These are phyloP conservation scores for Drosophila dunni DNA, from an alignment of 1,140 invertebrate genomes.

Conservation along the genomic window DNA sequence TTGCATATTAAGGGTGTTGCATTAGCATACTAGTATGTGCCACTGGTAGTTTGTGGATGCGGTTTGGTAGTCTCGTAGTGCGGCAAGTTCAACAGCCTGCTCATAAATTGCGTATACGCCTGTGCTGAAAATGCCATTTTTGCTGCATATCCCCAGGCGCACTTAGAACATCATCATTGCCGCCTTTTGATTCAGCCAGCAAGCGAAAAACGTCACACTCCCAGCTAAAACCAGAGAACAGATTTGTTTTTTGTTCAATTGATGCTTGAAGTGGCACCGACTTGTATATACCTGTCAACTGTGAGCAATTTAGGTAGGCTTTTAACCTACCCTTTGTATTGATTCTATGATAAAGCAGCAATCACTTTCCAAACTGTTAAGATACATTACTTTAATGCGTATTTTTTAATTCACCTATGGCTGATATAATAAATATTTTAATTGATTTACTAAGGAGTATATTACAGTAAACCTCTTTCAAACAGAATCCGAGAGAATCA, in stretches of 20 bases:
- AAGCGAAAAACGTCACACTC: constrained; percentile 38
- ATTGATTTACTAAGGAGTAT: too few species aligned
- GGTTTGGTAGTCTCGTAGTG: neutral
- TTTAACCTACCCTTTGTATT: too few species aligned
- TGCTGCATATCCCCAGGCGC: constrained; percentile 76
- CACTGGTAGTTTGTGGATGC: constrained; percentile 3
- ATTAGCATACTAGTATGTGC: constrained; percentile 68
- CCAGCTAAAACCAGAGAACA: constrained; percentile 41
- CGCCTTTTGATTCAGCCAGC: constrained; percentile 30
- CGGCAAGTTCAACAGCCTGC: constrained; percentile 36
- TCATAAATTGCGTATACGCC: constrained; percentile 49
- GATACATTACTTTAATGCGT: too few species aligned
- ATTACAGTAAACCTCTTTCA: too few species aligned
- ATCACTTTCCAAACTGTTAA: too few species aligned
- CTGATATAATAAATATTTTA: too few species aligned
- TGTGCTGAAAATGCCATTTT: constrained; percentile 62
- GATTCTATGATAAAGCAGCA: too few species aligned
- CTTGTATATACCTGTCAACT: constrained; percentile 4
- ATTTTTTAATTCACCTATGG: too few species aligned
- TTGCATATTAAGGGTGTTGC: constrained; percentile 57
- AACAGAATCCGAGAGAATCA: too few species aligned
- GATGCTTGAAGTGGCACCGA: neutral
- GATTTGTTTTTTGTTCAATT: neutral
- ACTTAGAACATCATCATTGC: constrained; percentile 45
- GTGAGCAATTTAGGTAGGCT: neutral